Evolutionary conservation across 2,113 vertebrate genomes (phyloP).

Genomic region (Cyanoliseus patagonus): DNA sequence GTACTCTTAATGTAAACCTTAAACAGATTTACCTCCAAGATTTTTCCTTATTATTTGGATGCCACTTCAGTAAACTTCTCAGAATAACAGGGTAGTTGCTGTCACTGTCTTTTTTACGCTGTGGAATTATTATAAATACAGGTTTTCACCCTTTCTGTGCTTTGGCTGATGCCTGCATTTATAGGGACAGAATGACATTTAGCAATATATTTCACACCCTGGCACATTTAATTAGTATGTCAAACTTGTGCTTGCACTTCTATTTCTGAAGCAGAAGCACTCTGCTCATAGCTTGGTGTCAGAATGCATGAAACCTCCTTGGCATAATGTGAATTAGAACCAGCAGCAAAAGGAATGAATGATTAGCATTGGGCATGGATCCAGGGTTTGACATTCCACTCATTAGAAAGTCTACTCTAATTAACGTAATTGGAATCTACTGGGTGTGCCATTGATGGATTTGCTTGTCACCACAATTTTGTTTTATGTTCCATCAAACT

Average conservation of each 20-base stretch:
- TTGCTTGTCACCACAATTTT: constrained; percentile 68
- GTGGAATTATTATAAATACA: neutral
- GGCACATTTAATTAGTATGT: constrained; percentile 45
- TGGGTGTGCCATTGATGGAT: constrained; percentile 75
- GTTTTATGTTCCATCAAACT: constrained; percentile 70
- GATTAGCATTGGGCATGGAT: constrained; percentile 72
- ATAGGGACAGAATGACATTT: neutral
- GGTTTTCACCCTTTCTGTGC: neutral
- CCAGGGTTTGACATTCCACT: constrained; percentile 72
- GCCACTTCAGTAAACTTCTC: neutral
- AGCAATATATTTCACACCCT: constrained; percentile 14
- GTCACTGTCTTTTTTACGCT: neutral
- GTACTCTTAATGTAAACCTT: neutral
- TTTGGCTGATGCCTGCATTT: constrained; percentile 5
- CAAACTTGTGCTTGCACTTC: constrained; percentile 40
- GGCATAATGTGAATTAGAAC: constrained; percentile 63
- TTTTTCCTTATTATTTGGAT: neutral
- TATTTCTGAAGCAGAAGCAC: constrained; percentile 48
- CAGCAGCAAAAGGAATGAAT: constrained; percentile 72
- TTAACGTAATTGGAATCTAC: constrained; percentile 75
- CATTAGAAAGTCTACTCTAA: constrained; percentile 75
- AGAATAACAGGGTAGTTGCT: neutral
- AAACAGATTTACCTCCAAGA: neutral
- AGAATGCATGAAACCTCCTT: constrained; percentile 62
- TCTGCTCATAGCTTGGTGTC: constrained; percentile 62